Evolutionary conservation across 1,140 invertebrate species (phyloP).

Genomic region (Dreissena rostriformis): DNA sequence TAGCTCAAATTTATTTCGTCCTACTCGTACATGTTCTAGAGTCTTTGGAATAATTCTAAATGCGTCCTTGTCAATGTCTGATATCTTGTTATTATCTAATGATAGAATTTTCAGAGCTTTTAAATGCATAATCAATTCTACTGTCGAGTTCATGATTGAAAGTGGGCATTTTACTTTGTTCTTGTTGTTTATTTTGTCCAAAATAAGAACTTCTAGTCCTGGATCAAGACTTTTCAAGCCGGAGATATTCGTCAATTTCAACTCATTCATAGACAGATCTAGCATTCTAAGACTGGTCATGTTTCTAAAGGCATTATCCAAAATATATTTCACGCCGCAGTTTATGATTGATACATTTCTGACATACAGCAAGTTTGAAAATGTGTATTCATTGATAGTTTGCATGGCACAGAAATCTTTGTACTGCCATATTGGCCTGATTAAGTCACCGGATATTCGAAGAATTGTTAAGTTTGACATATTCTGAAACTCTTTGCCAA

Average conservation of each 20-base stretch:
- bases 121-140: neutral
- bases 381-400: neutral
- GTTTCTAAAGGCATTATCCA: neutral
- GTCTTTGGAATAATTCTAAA: neutral
- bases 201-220: conserved; percentile 7
- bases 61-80: neutral
- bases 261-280: conserved; percentile 25
- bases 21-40: neutral
- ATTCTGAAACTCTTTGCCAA: conserved; percentile 18
- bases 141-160: neutral
- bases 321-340: conserved; percentile 13
- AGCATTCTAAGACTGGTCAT: conserved; percentile 5
- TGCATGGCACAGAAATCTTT: conserved; percentile 4
- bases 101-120: conserved; percentile 8
- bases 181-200: neutral
- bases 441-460: conserved; percentile 21
- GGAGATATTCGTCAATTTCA: neutral
- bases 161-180: neutral
- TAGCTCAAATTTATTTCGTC: neutral
- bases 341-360: conserved; percentile 13
- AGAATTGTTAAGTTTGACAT: conserved; percentile 15
- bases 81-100: conserved; percentile 16
- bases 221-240: neutral
- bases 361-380: conserved; percentile 4
- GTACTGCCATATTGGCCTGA: conserved; percentile 5